Percentiles rank a stretch among this genome's conserved stretches.
phyloP scores from a whole-genome alignment of 1,140 invertebrate species.

The Polyergus mexicanus region DNA sequence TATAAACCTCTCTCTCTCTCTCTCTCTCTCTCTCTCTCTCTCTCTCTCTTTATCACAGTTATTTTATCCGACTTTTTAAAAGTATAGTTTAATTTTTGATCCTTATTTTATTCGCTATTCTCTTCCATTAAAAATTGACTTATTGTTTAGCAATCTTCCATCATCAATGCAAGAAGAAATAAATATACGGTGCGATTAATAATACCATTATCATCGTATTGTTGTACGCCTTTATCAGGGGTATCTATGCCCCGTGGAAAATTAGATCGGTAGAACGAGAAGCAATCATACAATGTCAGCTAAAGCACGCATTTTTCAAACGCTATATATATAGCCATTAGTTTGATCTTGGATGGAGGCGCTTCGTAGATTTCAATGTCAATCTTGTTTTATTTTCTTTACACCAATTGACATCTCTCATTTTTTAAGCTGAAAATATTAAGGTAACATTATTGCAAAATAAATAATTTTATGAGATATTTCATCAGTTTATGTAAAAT shows the following conservation, averaged over 20 bases:
- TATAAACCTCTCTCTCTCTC: neutral
- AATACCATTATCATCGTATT: constrained; percentile 22
- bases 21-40: too few relatives aligned
- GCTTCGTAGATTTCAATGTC: too few relatives aligned
- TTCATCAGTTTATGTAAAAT: too few relatives aligned
- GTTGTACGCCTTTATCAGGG: neutral
- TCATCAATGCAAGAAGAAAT: neutral
- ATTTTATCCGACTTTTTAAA: neutral
- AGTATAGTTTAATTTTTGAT: neutral
- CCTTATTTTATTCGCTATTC: neutral
- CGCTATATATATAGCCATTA: neutral
- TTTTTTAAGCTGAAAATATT: too few relatives aligned
- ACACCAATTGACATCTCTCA: too few relatives aligned
- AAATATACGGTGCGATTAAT: constrained; percentile 48
- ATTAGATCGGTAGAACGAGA: constrained; percentile 57
- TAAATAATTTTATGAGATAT: too few relatives aligned
- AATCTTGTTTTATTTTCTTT: too few relatives aligned
- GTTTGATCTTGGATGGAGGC: too few relatives aligned
- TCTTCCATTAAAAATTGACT: neutral
- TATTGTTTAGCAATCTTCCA: neutral
- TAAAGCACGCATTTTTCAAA: too few relatives aligned
- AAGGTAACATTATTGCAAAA: too few relatives aligned
- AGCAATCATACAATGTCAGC: constrained; percentile 50
- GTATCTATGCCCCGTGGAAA: constrained; percentile 27
- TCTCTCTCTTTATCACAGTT: neutral